Base-by-base conservation (phyloP, 2,113 vertebrate species). In the Hippocampus mohnikei region DNA sequence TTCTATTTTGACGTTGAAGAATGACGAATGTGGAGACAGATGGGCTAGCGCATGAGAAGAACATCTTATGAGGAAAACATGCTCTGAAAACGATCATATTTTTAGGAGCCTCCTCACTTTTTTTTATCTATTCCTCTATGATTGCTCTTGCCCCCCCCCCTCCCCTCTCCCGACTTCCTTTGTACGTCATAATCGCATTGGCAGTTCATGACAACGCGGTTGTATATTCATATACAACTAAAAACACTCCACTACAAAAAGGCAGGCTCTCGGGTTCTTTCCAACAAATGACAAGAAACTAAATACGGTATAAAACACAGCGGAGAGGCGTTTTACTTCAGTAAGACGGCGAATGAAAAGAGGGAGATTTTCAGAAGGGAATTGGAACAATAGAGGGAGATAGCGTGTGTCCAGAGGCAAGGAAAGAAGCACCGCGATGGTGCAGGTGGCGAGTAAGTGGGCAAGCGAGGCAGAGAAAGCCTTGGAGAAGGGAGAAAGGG, bases 361-460 rank as follows among this genome's bases (percentile, higher is more conserved):
- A n/a, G n/a, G 44, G 74, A 50, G 50, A 60, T 71, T 74, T 81
- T 82, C 81, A 80, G 70, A 63, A 2, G 77, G 84, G 82, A 88
- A 84, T 79, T 77, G 81, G 78, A 81, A 71, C 29, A 66, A 75
- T 65, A 60, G 71, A 67, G 73, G 65, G 66, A 72, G 79, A 69
- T 61, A 71, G 70, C 71, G 78, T 44, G 70, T 78, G 85, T 83
- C 80, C 80, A 81, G 77, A 70, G 80, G 81, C 84, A 67, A 69
- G 68, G 73, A 77, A 70, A 72, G 69, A 76, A 44, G 70, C 66
- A 21, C 70, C 52, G 85, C 74, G 72, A 72, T 68, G 74, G 72
- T 41, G 66, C 79, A 87, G 86, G 86, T 88, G 80, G 80, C 9
- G 69, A 33, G 77, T 66, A 84, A 87, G 82, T 85, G 86, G 79